Evolutionary conservation across 2,113 vertebrate genomes (phyloP).

Genomic region (Phyllopteryx taeniolatus): DNA sequence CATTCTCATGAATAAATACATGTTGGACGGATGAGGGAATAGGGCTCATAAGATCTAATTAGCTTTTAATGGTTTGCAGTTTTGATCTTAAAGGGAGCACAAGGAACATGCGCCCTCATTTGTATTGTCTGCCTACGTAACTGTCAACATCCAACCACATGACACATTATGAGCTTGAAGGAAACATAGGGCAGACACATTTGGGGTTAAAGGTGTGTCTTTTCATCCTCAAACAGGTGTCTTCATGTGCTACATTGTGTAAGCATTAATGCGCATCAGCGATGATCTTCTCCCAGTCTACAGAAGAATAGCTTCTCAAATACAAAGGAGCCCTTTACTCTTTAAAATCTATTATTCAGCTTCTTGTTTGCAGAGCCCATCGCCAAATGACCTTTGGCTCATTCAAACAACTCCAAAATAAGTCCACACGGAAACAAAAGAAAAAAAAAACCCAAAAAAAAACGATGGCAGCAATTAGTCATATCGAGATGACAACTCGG

Average conservation of each 20-base stretch:
- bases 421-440: conserved; percentile 22
- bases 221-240: conserved; percentile 53
- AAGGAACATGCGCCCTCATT: conserved; percentile 15
- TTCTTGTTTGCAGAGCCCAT: conserved; percentile 69
- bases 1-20: conserved; percentile 19
- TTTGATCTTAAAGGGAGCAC: conserved; percentile 26
- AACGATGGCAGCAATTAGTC: conserved; percentile 63
- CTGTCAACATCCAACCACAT: conserved; percentile 3
- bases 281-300: conserved; percentile 52
- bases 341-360: conserved; percentile 67
- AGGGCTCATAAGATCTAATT: conserved; percentile 13
- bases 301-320: conserved; percentile 61
- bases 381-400: conserved; percentile 62
- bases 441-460: conserved; percentile 29
- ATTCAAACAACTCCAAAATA: conserved; percentile 55
- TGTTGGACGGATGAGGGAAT: conserved; percentile 1
- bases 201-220: conserved; percentile 22
- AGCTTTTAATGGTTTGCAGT: conserved; percentile 21
- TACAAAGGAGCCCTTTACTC: conserved; percentile 63
- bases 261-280: conserved; percentile 56
- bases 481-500: conserved; percentile 58
- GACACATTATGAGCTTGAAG: conserved; percentile 18
- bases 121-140: conserved; percentile 6
- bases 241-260: conserved; percentile 41
- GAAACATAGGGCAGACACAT: conserved; percentile 32